Base-by-base conservation (phyloP, 2,888 invertebrate species). In the Stramonita haemastoma region DNA sequence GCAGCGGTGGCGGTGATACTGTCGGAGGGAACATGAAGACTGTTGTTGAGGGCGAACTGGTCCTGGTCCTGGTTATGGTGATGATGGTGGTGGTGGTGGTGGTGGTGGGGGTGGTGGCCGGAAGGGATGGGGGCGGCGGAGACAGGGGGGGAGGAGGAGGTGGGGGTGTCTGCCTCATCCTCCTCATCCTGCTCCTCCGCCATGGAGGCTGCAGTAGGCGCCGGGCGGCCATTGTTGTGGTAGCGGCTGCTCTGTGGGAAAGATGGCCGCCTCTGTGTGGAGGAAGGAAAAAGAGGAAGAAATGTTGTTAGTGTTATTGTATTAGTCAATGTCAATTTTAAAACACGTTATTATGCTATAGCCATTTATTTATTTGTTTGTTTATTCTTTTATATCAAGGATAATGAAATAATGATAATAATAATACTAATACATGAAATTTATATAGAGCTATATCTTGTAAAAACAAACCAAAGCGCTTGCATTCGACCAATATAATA, bases 121-220 rank as follows among this genome's bases (percentile, higher is more conserved):
- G 81, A 56, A 5, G 88, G 60, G 77, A 79, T 29, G 73, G n/a
- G n/a, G 73, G 26, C 26, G 73, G 66, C 26, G 26, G 46, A 46
- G 19, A 79, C 70, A 19, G 87, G 87, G 29, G 57, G 36, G 77
- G 90, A 22, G 87, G 89, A 4, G 19, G 56, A 83, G 88, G 85
- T 36, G 66, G 87, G 57, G 81, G 57, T 60, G 87, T 89, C 85
- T 46, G 85, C 87, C 4, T 90, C 90, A 36, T 60, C 77, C 1
- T 73, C 90, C 83, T 89, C 89, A 19, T 87, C 90, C 29, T 89
- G 90, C 32, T 77, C 83, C 19, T 89, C 90, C 5, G 89, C 91
- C 57, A 89, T 91, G 90, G 91, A 91, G 86, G 91, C 87, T 81
- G 83, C 90, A 15, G 90, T 91, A 87, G 88, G 87, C 0, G 90